Evolutionary conservation across 2,888 invertebrate genomes (phyloP).

Genomic region (Hipparchia semele): DNA sequence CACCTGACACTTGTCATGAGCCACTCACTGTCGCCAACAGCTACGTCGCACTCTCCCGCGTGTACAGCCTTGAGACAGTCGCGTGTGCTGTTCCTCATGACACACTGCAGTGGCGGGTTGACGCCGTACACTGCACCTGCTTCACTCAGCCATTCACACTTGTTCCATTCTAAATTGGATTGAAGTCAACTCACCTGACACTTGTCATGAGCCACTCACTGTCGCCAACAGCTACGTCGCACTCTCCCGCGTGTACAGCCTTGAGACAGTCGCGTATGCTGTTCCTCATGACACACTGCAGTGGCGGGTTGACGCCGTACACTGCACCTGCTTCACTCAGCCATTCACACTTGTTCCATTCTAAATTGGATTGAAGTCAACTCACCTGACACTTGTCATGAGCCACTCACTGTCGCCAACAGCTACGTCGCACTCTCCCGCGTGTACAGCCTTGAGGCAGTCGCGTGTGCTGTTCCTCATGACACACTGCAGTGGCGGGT

Average conservation of each 20-base stretch:
- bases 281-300: constrained; percentile 88
- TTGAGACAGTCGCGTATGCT: constrained; percentile 86
- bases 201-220: constrained; percentile 89
- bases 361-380: background rate
- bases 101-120: constrained; percentile 91
- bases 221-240: constrained; percentile 88
- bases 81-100: constrained; percentile 81
- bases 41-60: constrained; percentile 86
- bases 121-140: constrained; percentile 81
- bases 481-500: constrained; percentile 91
- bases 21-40: constrained; percentile 88
- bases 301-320: constrained; percentile 87
- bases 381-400: constrained; percentile 85
- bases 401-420: constrained; percentile 88
- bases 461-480: constrained; percentile 82
- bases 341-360: constrained; percentile 88
- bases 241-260: constrained; percentile 82
- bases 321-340: constrained; percentile 81
- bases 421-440: constrained; percentile 87
- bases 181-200: constrained; percentile 74
- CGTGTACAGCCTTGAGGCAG: constrained; percentile 86
- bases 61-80: constrained; percentile 87
- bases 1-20: constrained; percentile 87
- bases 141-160: constrained; percentile 87
- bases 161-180: constrained; percentile 78